Evolutionary conservation across 2,113 vertebrate genomes (phyloP), one percentile per base, ranked within the genome.

Genomic region (Cebidichthys violaceus): DNA sequence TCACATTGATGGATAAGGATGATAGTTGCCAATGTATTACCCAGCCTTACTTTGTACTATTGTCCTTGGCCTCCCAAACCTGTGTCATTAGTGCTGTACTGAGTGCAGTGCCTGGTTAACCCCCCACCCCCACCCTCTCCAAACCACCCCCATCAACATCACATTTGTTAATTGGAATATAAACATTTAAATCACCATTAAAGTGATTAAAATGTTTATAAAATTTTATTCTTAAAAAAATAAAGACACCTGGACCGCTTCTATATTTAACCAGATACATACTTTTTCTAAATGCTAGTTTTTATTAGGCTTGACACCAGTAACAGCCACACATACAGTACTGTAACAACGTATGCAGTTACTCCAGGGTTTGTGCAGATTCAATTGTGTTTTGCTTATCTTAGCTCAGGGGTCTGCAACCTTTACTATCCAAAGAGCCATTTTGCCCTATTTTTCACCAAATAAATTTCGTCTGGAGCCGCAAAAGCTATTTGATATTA

Each of bases 291-390:
- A 17, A 57, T 59, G 10, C 11, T 41, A 54, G 9, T n/a, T 77
- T 77, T 45, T 74, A 10, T 66, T 54, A 15, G 77, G 14, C 27
- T 64, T 54, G 57, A 80, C 3, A 0, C 54, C 60, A 47, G 9
- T 37, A 39, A 37, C 18, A 9, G 24, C 22, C 27, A 3, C 39
- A 52, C 11, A 71, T 9, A 41, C 3, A 15, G 17, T 14, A 35
- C 15, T 83, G 31, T 64, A 65, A 66, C 20, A 57, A 47, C 62
- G 70, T 59, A 68, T 31, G 47, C 76, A 22, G 4, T 18, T 27
- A 66, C 55, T 62, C 20, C 27, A 14, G 47, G 45, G 37, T 69
- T 33, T 54, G n/a, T 39, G 31, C 52, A 69, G n/a, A 79, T 78
- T 66, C 39, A 66, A 65, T 39, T 27, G 5, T 37, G 37, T 54